These are phyloP conservation scores for Ischnus inquisitorius DNA, from an alignment of 2,888 invertebrate genomes.

Conservation along the genomic window DNA sequence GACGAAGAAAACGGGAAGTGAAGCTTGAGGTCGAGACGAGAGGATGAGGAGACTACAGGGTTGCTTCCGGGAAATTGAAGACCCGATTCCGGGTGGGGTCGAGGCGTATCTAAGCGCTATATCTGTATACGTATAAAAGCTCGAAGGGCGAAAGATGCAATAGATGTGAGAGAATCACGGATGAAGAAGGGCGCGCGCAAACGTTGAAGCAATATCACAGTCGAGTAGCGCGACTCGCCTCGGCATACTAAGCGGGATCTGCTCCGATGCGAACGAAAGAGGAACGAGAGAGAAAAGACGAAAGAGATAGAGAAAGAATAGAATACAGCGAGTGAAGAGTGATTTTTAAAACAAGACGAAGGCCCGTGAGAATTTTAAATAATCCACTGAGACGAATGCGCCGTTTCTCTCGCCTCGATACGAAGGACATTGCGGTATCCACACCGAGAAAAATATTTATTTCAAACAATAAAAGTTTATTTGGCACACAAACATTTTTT, in stretches of 20 bases:
- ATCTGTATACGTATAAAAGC: background rate
- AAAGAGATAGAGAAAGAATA: constrained; percentile 4
- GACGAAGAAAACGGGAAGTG: background rate
- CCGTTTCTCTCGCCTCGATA: background rate
- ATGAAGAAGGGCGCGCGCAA: constrained; percentile 57
- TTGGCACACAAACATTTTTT: too few relatives aligned
- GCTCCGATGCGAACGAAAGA: constrained; percentile 6
- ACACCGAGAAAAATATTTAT: too few relatives aligned
- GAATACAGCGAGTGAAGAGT: constrained; percentile 67
- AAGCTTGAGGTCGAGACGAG: background rate
- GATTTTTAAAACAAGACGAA: constrained; percentile 82
- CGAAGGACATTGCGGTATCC: background rate
- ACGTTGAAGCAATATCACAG: constrained; percentile 82
- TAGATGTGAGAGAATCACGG: constrained; percentile 38
- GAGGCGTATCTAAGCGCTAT: background rate
- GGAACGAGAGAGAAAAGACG: background rate
- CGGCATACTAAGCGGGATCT: constrained; percentile 80
- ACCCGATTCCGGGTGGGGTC: background rate
- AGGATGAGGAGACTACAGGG: constrained; percentile 4
- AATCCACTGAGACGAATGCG: constrained; percentile 69
- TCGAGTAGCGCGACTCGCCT: constrained; percentile 79
- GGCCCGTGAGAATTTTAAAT: constrained; percentile 81
- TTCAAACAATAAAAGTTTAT: too few relatives aligned
- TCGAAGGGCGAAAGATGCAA: constrained; percentile 25
- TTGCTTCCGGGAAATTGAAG: background rate